A percentile compares a stretch with the other conserved stretches of the same genome.
Evolutionary conservation across 2,113 vertebrate species (phyloP).

Genomic region (Terrapene triunguis): DNA sequence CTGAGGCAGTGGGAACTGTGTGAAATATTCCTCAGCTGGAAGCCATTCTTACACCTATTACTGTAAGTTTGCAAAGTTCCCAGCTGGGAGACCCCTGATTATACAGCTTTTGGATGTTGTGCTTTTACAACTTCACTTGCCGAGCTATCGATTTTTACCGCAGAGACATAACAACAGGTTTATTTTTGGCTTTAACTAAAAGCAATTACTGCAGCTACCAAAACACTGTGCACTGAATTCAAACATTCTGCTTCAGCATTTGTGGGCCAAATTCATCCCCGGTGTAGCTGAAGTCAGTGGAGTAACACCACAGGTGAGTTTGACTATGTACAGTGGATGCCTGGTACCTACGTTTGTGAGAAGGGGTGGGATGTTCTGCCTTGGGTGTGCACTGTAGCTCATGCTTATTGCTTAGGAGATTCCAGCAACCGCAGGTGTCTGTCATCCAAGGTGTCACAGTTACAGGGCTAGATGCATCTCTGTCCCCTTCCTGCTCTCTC

Average conservation of each 20-base stretch:
- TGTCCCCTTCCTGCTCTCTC: neutral
- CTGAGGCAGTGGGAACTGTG: accelerated
- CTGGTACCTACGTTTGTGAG: neutral
- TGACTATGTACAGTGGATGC: neutral
- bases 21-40: neutral
- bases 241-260: constrained; percentile 5
- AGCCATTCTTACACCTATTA: neutral
- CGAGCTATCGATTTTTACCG: constrained; percentile 32
- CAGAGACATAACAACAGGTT: constrained; percentile 37
- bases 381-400: neutral
- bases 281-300: neutral
- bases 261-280: neutral
- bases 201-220: constrained; percentile 52
- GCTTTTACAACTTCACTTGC: neutral
- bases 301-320: neutral
- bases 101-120: neutral
- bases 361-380: neutral
- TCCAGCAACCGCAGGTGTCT: neutral
- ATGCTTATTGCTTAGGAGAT: neutral
- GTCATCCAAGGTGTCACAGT: neutral
- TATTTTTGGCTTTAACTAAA: constrained; percentile 59
- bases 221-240: constrained; percentile 38
- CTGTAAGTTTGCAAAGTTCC: neutral
- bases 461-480: neutral
- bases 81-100: neutral